phyloP scores from a whole-genome alignment of 2,113 vertebrate genomes.

The Rhinopomastus cyanomelas region DNA sequence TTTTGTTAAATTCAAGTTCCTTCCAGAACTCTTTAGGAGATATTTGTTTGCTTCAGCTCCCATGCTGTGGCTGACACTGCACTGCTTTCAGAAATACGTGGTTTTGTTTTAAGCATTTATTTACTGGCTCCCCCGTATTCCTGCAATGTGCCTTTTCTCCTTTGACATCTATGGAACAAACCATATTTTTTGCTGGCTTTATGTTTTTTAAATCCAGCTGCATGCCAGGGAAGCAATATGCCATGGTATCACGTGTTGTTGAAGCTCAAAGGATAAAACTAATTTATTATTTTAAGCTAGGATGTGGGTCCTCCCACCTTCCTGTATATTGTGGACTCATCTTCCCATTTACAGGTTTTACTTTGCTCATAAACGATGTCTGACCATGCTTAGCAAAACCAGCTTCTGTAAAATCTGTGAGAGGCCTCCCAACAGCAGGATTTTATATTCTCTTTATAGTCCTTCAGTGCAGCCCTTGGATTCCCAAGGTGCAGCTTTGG shows the following conservation, averaged over 20 bases:
- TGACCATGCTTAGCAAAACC: neutral
- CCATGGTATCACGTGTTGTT: neutral
- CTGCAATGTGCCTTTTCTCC: too few species aligned
- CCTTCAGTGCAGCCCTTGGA: neutral
- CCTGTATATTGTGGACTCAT: neutral
- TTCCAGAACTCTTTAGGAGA: neutral
- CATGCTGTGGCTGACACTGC: neutral
- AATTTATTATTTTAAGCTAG: neutral
- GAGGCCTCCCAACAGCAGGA: neutral
- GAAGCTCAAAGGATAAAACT: neutral
- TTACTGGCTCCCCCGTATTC: neutral
- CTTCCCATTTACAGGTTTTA: neutral
- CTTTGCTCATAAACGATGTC: neutral
- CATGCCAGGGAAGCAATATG: neutral
- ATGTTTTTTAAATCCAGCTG: neutral
- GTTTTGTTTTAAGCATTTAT: neutral
- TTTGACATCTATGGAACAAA: neutral
- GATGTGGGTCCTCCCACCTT: neutral
- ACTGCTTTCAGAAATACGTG: neutral
- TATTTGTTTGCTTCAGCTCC: neutral
- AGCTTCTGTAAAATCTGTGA: neutral
- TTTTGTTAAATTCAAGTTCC: neutral
- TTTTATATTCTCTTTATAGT: neutral
- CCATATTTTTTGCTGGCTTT: neutral
- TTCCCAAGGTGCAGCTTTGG: neutral